Evolutionary conservation across 2,888 invertebrate species (phyloP).

Genomic region (Cantharis rufa): DNA sequence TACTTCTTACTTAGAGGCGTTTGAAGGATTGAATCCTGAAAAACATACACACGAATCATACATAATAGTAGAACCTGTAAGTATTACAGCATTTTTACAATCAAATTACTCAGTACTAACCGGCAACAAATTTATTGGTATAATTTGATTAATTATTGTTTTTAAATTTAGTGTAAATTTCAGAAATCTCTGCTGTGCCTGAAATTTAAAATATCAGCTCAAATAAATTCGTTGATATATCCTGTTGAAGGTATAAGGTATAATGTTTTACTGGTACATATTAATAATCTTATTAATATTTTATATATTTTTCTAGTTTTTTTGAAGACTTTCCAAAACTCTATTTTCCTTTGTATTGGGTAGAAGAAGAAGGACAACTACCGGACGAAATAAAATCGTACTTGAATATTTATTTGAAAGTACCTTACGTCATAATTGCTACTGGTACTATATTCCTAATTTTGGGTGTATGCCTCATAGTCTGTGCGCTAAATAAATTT

Average conservation of each 20-base stretch:
- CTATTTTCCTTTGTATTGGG: background rate
- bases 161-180: background rate
- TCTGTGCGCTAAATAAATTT: background rate
- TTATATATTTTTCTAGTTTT: background rate
- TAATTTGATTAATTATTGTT: too few species aligned
- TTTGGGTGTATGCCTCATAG: background rate
- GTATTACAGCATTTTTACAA: constrained; percentile 31
- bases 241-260: background rate
- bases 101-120: too few species aligned
- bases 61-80: constrained; percentile 72
- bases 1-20: constrained; percentile 61
- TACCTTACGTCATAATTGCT: background rate
- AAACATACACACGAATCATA: constrained; percentile 71
- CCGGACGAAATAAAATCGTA: background rate
- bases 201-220: background rate
- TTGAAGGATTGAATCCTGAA: constrained; percentile 70
- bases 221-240: background rate
- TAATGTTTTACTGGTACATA: background rate
- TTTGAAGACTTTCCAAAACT: background rate
- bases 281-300: background rate
- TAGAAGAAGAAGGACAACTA: background rate
- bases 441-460: background rate
- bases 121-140: too few species aligned
- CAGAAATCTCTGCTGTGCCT: background rate
- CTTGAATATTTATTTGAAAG: background rate